Base-by-base conservation (phyloP, 2,888 invertebrate species). In the Tenthredo distinguenda region DNA sequence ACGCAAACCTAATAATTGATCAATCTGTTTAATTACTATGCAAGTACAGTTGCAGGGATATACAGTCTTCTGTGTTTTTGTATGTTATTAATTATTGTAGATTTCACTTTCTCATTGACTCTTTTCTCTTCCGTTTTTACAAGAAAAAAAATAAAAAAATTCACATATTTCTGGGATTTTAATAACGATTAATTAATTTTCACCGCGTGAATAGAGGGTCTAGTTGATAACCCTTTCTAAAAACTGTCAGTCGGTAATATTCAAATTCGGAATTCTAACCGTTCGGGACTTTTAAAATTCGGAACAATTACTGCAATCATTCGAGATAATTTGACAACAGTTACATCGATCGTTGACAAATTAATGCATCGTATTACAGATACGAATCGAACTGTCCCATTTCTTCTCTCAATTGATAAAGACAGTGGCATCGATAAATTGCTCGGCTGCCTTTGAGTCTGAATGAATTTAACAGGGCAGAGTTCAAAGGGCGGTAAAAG, bases 381-480 rank as follows among this genome's bases (percentile, higher is more conserved):
- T 37, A 34, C 37, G 71, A 71, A 71, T 71, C 7, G 37, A 71
- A 71, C n/a, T 71, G 71, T 34, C n/a, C 71, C 37, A 34, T 71
- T 71, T 71, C 37, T 37, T 71, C n/a, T 76, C 4, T 26, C 76
- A 76, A 76, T 76, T 76, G 76, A 76, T 21, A 47, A 47, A 76
- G 26, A 47, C 40, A 76, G 47, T 40, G 6, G 26, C 26, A 15
- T 26, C 76, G 26, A 26, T 1, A 26, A 76, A 76, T 76, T 76
- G 76, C 47, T 76, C 47, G 47, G 76, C 47, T 76, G 76, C 76
- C 76, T 76, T 76, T 76, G 21, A 76, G 47, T 76, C 76, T 76
- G 76, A 47, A 76, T 47, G 40, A 76, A 76, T 76, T 76, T 76
- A 76, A 40, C 15, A 76, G 76, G 43, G 18, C 76, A 76, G 47